phyloP scores from a whole-genome alignment of 2,888 invertebrate species.

The Lycia hirtaria region DNA sequence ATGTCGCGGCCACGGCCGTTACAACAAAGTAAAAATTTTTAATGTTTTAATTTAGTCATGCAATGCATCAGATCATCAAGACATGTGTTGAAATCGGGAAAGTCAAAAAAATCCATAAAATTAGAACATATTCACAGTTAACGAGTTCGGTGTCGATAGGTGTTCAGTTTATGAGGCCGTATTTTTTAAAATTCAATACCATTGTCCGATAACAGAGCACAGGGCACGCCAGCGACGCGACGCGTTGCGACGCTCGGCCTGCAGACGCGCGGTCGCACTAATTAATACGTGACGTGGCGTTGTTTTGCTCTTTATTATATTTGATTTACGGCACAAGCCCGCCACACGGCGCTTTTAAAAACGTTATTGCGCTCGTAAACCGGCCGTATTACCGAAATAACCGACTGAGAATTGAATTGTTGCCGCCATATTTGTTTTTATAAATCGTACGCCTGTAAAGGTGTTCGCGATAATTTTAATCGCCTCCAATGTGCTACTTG shows the following conservation, averaged over 20 bases:
- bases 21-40: too few relatives aligned
- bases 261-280: conserved; percentile 54
- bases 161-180: conserved; percentile 51
- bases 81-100: too few relatives aligned
- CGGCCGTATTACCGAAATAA: conserved; percentile 68
- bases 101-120: too few relatives aligned
- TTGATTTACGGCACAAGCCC: conserved; percentile 67
- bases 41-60: too few relatives aligned
- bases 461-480: conserved; percentile 64
- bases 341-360: conserved; percentile 66
- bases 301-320: conserved; percentile 76
- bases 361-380: conserved; percentile 66
- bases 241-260: conserved; percentile 21
- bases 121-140: neutral
- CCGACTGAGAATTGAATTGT: conserved; percentile 71
- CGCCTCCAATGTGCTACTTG: conserved; percentile 50
- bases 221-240: conserved; percentile 3
- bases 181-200: conserved; percentile 72
- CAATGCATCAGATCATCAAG: too few relatives aligned
- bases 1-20: too few relatives aligned
- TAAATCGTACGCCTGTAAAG: conserved; percentile 58
- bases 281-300: conserved; percentile 73
- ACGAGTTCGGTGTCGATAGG: conserved; percentile 13
- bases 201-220: conserved; percentile 42
- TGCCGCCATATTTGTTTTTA: conserved; percentile 69